Evolutionary conservation across 2,888 invertebrate genomes (phyloP).

Genomic region (Sialis fuliginosa): DNA sequence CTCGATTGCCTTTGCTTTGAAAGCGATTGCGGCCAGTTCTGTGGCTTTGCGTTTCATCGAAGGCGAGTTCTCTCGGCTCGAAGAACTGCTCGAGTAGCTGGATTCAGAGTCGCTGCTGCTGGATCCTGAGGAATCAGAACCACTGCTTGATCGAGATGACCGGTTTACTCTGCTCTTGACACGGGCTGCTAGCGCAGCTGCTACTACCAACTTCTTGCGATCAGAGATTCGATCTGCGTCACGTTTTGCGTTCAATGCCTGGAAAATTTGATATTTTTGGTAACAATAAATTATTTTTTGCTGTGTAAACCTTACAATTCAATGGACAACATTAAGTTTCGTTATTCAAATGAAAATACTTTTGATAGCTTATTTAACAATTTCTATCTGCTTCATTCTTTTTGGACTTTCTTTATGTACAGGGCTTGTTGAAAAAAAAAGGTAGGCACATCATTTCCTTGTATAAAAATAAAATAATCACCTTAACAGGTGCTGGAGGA

Average conservation of each 20-base stretch:
- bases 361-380: too few relatives aligned
- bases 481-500: slow-evolving; percentile 33
- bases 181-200: slow-evolving; percentile 22
- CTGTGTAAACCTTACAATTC: neutral
- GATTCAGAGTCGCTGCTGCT: slow-evolving; percentile 39
- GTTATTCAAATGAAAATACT: too few relatives aligned
- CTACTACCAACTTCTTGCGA: slow-evolving; percentile 22
- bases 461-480: slow-evolving; percentile 6
- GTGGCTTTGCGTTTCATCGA: slow-evolving; percentile 17
- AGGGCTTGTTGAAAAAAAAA: too few relatives aligned
- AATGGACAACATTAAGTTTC: too few relatives aligned
- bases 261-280: neutral
- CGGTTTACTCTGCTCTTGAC: slow-evolving; percentile 17
- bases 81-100: slow-evolving; percentile 30
- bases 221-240: slow-evolving; percentile 6
- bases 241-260: slow-evolving; percentile 13
- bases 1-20: slow-evolving; percentile 34
- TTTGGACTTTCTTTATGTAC: too few relatives aligned
- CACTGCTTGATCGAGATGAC: slow-evolving; percentile 30
- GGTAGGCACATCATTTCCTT: too few relatives aligned
- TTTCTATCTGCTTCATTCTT: too few relatives aligned
- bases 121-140: slow-evolving; percentile 31
- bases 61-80: slow-evolving; percentile 29
- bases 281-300: neutral
- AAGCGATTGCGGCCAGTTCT: slow-evolving; percentile 14